These are phyloP conservation scores for Drosophila aff. DNA, from an alignment of 1,140 invertebrate species.

Conservation along the genomic window DNA sequence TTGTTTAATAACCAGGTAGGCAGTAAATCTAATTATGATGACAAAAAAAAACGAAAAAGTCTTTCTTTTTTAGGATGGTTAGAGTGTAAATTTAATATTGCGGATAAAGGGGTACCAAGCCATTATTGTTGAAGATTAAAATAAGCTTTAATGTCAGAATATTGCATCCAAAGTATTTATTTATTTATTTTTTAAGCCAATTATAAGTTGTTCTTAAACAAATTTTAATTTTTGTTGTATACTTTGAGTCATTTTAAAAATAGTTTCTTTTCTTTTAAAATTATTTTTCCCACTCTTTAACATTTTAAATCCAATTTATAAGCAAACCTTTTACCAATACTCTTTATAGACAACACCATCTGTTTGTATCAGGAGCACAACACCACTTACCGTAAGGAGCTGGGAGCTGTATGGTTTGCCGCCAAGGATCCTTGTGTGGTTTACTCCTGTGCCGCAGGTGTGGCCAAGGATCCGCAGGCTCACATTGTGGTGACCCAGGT, in stretches of 20 bases:
- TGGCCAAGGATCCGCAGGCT: slow-evolving; percentile 47
- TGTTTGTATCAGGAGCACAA: slow-evolving; percentile 65
- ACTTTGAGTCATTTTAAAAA: too few species aligned
- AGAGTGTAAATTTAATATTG: neutral
- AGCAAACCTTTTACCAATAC: neutral
- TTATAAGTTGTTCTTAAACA: too few species aligned
- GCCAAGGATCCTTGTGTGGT: slow-evolving; percentile 61
- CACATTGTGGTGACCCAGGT: slow-evolving; percentile 73
- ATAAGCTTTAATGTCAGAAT: too few species aligned
- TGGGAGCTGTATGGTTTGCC: slow-evolving; percentile 71
- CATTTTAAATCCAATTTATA: neutral
- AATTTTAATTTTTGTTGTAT: too few species aligned
- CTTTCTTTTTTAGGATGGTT: neutral
- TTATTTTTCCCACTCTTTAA: neutral
- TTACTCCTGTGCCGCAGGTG: slow-evolving; percentile 69
- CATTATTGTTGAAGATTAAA: too few species aligned
- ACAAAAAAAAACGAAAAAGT: too few species aligned
- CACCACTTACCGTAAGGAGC: slow-evolving; percentile 56
- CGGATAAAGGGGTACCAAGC: too few species aligned
- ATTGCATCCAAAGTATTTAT: too few species aligned
- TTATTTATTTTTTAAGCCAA: too few species aligned
- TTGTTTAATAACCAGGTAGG: neutral
- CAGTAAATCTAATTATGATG: slow-evolving; percentile 14
- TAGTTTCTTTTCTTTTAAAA: too few species aligned
- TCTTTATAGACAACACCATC: slow-evolving; percentile 30